A percentile compares a stretch with the other conserved stretches of the same genome.
These are phyloP conservation scores for Listrodromus nycthemerus DNA, from an alignment of 2,888 invertebrate species.

Conservation along the genomic window DNA sequence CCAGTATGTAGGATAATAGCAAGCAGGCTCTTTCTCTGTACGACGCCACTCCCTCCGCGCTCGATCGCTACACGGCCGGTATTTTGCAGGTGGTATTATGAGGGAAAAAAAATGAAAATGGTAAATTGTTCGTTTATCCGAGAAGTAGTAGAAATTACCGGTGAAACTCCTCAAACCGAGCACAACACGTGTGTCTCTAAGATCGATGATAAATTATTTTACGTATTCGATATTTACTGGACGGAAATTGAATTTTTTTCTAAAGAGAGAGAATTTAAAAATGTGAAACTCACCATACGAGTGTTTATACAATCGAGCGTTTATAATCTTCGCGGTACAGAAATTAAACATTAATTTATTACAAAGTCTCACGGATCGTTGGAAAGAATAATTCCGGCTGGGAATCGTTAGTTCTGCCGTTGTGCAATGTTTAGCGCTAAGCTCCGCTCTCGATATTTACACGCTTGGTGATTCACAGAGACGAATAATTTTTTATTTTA, in stretches of 20 bases:
- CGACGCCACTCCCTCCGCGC: constrained; percentile 61
- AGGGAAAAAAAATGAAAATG: neutral
- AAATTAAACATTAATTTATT: too few species aligned
- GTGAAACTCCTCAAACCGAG: neutral
- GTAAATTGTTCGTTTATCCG: constrained; percentile 11
- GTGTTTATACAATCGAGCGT: neutral
- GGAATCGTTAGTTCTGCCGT: too few species aligned
- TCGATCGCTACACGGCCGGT: constrained; percentile 42
- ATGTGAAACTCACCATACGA: neutral
- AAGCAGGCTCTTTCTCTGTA: constrained; percentile 25
- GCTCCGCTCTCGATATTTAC: too few species aligned
- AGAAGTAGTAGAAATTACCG: constrained; percentile 31
- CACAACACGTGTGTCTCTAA: neutral
- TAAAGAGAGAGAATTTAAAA: too few species aligned
- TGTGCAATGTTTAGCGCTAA: too few species aligned
- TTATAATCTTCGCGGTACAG: too few species aligned
- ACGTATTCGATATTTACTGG: too few species aligned
- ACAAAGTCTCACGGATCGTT: too few species aligned
- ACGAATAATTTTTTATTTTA: too few species aligned
- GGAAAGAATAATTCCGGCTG: too few species aligned
- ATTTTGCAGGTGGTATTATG: neutral
- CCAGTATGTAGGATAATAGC: constrained; percentile 8
- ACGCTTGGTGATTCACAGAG: too few species aligned
- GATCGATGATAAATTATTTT: neutral
- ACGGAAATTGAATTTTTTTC: too few species aligned